Evolutionary conservation across 2,113 vertebrate genomes (phyloP), one percentile per base, ranked within the genome.

Genomic region (Climacteris rufus): DNA sequence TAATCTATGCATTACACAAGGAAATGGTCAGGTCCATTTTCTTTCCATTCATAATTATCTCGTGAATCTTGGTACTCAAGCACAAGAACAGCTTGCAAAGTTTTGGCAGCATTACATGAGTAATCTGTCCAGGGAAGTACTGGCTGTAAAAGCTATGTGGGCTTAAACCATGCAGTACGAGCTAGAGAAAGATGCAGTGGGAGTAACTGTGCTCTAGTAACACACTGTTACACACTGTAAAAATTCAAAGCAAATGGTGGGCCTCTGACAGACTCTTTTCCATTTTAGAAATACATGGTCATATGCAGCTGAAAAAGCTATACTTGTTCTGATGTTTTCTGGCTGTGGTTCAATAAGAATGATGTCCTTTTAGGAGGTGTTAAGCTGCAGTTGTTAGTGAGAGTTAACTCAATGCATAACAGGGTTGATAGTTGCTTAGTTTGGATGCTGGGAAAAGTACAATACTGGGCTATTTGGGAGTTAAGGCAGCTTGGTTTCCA

Each of bases 131-230:
- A 80, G 61, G 70, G 77, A 87, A 82, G 72, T 24, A 44, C 81
- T 95, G 84, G 66, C 89, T 94, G 70, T 45, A 49, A 86, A 84
- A 87, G 61, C 52, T 86, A 68, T 44, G 91, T 90, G 83, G 87
- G 84, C 30, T 84, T 40, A 44, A 94, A 64, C 65, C 64, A 13
- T 66, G 76, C 42, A 60, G 68, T 53, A 24, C 18, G 33, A 86
- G 72, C 83, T 86, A 9, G 72, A 83, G 87, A 79, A 88, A 89
- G 83, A 45, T 10, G 70, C 49, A n/a, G 89, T 87, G 89, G 89
- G 91, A 91, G 70, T 60, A 87, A 39, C 69, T 57, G 69, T n/a
- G 78, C 84, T 87, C 83, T 95, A 82, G 77, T 94, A 95, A 94
- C 77, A 94, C 64, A 10, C 64, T 22, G 80, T 94, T 84, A 78